Conservation (phyloP, 1,140 invertebrate species). For the Zaprionus kolodkinae region DNA sequence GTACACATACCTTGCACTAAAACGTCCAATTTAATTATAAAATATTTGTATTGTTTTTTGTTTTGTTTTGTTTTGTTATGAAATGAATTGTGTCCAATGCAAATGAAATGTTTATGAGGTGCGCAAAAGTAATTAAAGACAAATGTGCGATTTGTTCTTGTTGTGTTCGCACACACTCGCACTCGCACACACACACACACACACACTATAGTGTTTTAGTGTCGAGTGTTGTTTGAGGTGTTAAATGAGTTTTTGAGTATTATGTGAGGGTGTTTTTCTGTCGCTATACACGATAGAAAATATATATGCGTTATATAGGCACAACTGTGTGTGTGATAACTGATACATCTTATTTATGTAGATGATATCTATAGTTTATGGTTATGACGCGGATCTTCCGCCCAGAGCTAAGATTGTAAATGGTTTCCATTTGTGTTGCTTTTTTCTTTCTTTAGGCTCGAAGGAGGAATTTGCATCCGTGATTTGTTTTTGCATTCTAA, state of each 20-base stretch:
- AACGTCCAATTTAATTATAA: conserved; percentile 60
- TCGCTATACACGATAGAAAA: conserved; percentile 20
- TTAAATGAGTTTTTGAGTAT: conserved; percentile 16
- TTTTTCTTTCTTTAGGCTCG: conserved; percentile 9
- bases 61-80: conserved; percentile 12
- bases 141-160: conserved; percentile 15
- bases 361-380: neutral
- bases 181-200: conserved; percentile 19
- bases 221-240: conserved; percentile 19
- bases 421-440: conserved; percentile 76
- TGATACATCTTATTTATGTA: neutral
- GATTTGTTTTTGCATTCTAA: conserved; percentile 17
- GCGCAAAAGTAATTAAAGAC: conserved; percentile 29
- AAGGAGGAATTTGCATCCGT: conserved; percentile 7
- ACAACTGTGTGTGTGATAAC: conserved; percentile 2
- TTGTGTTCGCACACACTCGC: neutral
- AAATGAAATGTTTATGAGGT: conserved; percentile 47
- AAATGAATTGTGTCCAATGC: conserved; percentile 14
- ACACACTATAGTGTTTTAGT: conserved; percentile 20
- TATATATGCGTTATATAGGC: conserved; percentile 7
- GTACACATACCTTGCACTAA: conserved; percentile 81
- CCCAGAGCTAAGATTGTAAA: conserved; percentile 49
- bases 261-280: conserved; percentile 35
- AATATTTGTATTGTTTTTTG: conserved; percentile 31
- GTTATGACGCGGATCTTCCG: conserved; percentile 31